A percentile compares a stretch with the other conserved stretches of the same genome.
Conservation (phyloP, 2,797 vertebrate species). For the Diplodus sargus region DNA sequence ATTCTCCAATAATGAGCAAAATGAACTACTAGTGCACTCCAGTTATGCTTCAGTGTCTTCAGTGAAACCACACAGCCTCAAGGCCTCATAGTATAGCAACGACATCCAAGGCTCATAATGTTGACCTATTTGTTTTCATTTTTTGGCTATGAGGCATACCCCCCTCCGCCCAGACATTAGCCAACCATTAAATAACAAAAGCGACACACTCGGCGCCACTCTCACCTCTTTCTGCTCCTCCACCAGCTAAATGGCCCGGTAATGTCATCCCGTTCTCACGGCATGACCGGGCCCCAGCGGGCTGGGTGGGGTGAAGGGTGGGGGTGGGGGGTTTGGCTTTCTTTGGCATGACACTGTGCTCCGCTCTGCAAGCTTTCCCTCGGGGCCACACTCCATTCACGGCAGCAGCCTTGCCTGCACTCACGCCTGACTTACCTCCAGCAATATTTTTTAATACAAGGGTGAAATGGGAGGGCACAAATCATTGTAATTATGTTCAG, state of each 20-base stretch:
- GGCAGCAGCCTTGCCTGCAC: slow-evolving; percentile 61
- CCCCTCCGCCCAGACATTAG: slow-evolving; percentile 71
- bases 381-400: slow-evolving; percentile 75
- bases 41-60: slow-evolving; percentile 45
- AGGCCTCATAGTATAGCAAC: slow-evolving; percentile 38
- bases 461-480: slow-evolving; percentile 81
- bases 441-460: slow-evolving; percentile 85
- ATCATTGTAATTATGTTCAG: slow-evolving; percentile 84
- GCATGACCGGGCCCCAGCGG: slow-evolving; percentile 71
- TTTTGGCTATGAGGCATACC: slow-evolving; percentile 64
- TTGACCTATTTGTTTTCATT: slow-evolving; percentile 70
- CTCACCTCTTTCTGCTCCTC: slow-evolving; percentile 74
- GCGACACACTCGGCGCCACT: slow-evolving; percentile 65
- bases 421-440: slow-evolving; percentile 79
- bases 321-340: slow-evolving; percentile 62
- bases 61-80: slow-evolving; percentile 29
- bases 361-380: slow-evolving; percentile 78
- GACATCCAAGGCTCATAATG: slow-evolving; percentile 49
- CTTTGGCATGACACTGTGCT: slow-evolving; percentile 79
- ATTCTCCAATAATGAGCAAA: slow-evolving; percentile 37
- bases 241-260: slow-evolving; percentile 80
- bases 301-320: slow-evolving; percentile 1
- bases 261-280: slow-evolving; percentile 81
- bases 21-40: slow-evolving; percentile 30
- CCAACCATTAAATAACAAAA: slow-evolving; percentile 81